Percentiles rank a stretch among this genome's conserved stretches.
phyloP scores from a whole-genome alignment of 1,140 invertebrate genomes.

The Sinella curviseta region DNA sequence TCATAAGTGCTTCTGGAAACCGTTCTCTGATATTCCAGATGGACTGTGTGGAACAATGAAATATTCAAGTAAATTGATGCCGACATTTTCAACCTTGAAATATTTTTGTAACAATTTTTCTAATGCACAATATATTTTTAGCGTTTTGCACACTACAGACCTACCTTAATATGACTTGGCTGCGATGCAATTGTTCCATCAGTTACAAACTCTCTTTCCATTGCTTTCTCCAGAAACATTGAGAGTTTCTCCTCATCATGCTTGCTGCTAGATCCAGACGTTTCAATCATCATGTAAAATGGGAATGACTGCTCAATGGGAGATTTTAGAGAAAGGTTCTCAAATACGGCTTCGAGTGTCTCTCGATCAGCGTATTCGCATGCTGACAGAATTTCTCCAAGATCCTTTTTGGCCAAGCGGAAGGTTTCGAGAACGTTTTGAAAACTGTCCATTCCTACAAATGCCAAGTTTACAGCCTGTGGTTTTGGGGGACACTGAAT shows the following conservation, averaged over 20 bases:
- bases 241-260: constrained; percentile 88
- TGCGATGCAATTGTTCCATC: constrained; percentile 85
- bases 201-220: constrained; percentile 69
- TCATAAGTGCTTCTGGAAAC: constrained; percentile 75
- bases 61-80: too few species aligned
- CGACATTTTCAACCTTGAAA: too few species aligned
- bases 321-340: constrained; percentile 65
- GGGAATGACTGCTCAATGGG: constrained; percentile 65
- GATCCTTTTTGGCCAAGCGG: constrained; percentile 67
- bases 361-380: constrained; percentile 72
- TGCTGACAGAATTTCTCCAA: constrained; percentile 88
- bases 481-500: constrained; percentile 84
- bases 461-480: constrained; percentile 76
- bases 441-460: constrained; percentile 76
- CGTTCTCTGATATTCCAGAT: constrained; percentile 85
- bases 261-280: constrained; percentile 74
- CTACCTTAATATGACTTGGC: constrained; percentile 73
- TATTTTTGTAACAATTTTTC: too few species aligned
- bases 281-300: constrained; percentile 91
- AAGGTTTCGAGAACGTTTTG: constrained; percentile 74
- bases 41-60: constrained; percentile 55
- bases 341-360: constrained; percentile 64
- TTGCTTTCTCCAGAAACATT: constrained; percentile 71
- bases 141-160: too few species aligned
- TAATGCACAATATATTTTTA: too few species aligned